Percentiles rank a stretch among this genome's conserved stretches.
Conservation (phyloP, 2,888 invertebrate genomes). For the Heliconius ethilla region DNA sequence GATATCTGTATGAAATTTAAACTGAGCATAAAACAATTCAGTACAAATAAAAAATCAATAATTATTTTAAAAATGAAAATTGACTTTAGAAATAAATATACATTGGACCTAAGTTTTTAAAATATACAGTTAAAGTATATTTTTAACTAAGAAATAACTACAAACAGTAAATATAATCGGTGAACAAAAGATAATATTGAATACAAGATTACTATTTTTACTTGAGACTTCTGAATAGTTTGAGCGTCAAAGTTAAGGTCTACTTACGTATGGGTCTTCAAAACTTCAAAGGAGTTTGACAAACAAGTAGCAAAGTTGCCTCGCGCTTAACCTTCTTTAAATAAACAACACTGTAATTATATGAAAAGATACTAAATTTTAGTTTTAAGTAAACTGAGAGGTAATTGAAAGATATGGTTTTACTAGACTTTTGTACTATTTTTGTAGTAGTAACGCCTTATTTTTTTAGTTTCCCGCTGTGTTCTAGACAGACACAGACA, state of each 20-base stretch:
- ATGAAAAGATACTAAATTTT: background rate
- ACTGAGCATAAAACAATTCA: too few relatives aligned
- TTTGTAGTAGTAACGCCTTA: background rate
- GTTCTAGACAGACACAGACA: too few relatives aligned
- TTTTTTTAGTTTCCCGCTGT: background rate
- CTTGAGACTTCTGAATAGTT: constrained; percentile 26
- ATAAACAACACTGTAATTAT: constrained; percentile 13
- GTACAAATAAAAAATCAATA: too few relatives aligned
- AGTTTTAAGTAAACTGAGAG: background rate
- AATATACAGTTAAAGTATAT: too few relatives aligned
- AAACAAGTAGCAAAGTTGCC: constrained; percentile 33
- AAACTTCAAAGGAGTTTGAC: constrained; percentile 34
- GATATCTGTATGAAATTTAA: too few relatives aligned
- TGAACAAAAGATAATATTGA: background rate
- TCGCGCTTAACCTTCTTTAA: constrained; percentile 15
- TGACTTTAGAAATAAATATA: too few relatives aligned
- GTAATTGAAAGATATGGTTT: background rate
- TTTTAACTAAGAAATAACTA: too few relatives aligned
- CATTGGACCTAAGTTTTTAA: too few relatives aligned
- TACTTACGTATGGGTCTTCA: constrained; percentile 31
- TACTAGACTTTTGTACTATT: background rate
- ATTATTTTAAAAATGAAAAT: too few relatives aligned
- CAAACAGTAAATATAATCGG: background rate
- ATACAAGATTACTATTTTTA: constrained; percentile 5
- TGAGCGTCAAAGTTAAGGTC: constrained; percentile 21